Conservation (phyloP, 1,140 invertebrate species). For the Lordiphosa mommai region DNA sequence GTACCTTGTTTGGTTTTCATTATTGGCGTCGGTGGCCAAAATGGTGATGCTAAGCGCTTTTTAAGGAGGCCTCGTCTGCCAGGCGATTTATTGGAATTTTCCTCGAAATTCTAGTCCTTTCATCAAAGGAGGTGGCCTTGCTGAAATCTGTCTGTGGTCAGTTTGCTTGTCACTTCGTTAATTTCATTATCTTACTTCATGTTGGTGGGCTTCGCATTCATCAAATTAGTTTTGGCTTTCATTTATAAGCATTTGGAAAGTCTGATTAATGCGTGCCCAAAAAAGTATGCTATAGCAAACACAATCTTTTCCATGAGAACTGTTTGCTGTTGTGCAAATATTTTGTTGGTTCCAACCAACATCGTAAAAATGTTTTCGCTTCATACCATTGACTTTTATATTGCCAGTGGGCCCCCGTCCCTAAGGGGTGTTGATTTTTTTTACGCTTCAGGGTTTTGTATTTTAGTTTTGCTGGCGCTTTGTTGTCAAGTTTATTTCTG, state of each 20-base stretch:
- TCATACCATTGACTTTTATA: too few relatives aligned
- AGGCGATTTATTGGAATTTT: not conserved
- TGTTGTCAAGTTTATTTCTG: not conserved
- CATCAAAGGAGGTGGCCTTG: not conserved
- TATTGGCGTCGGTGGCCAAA: too few relatives aligned
- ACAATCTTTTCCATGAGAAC: too few relatives aligned
- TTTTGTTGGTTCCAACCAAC: too few relatives aligned
- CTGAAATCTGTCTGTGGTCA: not conserved
- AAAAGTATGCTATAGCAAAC: too few relatives aligned
- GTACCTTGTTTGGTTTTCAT: not conserved
- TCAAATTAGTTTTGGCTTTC: not conserved
- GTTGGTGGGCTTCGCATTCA: not conserved
- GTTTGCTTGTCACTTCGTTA: not conserved
- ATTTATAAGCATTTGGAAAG: conserved; percentile 1
- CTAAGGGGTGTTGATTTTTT: not conserved
- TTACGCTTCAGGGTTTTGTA: not conserved
- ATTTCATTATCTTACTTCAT: not conserved
- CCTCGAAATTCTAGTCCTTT: not conserved
- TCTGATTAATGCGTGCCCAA: not conserved
- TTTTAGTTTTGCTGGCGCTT: not conserved
- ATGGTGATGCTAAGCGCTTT: not conserved
- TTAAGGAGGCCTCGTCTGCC: conserved; percentile 2
- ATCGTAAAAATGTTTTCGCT: too few relatives aligned
- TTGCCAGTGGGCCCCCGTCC: too few relatives aligned
- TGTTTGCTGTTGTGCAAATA: not conserved